phyloP scores from a whole-genome alignment of 2,113 vertebrate species.

The Parus major region DNA sequence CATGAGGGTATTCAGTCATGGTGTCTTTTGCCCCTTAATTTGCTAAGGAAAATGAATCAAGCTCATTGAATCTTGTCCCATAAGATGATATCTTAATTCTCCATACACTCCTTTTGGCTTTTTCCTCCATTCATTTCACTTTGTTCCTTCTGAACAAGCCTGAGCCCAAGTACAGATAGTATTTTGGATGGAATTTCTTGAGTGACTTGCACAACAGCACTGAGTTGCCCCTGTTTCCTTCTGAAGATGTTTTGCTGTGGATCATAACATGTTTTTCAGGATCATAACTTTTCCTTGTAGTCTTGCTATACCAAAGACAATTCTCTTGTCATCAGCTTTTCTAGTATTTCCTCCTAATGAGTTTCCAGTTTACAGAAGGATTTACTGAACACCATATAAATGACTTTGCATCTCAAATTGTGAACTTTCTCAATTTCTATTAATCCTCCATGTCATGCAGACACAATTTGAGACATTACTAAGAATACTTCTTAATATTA shows the following conservation, averaged over 20 bases:
- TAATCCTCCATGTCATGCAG: neutral
- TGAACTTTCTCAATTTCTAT: neutral
- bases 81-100: neutral
- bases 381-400: neutral
- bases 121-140: neutral
- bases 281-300: neutral
- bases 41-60: neutral
- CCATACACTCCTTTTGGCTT: neutral
- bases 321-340: neutral
- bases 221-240: neutral
- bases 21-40: neutral
- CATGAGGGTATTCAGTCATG: neutral
- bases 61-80: neutral
- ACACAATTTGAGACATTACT: neutral
- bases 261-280: neutral
- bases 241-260: neutral
- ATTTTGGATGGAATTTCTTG: neutral
- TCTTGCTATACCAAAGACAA: neutral
- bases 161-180: neutral
- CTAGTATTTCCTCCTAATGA: neutral
- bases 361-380: neutral
- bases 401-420: neutral
- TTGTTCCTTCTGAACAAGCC: neutral
- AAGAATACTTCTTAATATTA: neutral
- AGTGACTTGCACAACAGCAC: neutral